These are phyloP conservation scores for Acronicta aceris DNA, from an alignment of 2,888 invertebrate genomes.

Conservation along the genomic window DNA sequence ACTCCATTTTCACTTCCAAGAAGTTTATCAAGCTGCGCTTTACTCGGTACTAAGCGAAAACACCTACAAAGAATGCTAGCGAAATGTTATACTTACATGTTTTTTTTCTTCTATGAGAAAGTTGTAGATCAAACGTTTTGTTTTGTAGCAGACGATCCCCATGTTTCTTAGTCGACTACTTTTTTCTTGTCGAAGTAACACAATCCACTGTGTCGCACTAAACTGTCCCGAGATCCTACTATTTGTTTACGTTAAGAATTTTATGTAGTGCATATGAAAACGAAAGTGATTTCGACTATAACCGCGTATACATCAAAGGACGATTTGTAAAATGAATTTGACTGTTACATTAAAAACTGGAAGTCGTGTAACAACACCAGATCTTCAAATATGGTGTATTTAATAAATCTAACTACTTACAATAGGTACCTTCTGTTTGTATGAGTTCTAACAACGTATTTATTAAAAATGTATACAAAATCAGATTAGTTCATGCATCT, in stretches of 20 bases:
- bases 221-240: conserved; percentile 54
- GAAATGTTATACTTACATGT: conserved; percentile 53
- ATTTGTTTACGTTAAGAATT: conserved; percentile 22
- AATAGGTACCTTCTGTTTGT: no score
- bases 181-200: conserved; percentile 73
- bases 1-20: neutral
- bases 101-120: conserved; percentile 52
- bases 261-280: neutral
- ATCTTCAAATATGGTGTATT: no score
- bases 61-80: conserved; percentile 39
- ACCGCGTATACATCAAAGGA: no score
- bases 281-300: conserved; percentile 1
- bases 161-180: conserved; percentile 66
- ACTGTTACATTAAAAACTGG: no score
- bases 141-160: conserved; percentile 65
- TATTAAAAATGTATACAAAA: neutral
- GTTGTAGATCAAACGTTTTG: conserved; percentile 63
- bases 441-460: neutral
- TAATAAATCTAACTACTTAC: no score
- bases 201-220: conserved; percentile 66
- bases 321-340: no score
- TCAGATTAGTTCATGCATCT: conserved; percentile 1
- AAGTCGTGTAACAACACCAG: no score
- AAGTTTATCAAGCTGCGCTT: neutral
- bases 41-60: conserved; percentile 1